Conservation (phyloP, 2,888 invertebrate genomes). For the Drosophila paranaensis region DNA sequence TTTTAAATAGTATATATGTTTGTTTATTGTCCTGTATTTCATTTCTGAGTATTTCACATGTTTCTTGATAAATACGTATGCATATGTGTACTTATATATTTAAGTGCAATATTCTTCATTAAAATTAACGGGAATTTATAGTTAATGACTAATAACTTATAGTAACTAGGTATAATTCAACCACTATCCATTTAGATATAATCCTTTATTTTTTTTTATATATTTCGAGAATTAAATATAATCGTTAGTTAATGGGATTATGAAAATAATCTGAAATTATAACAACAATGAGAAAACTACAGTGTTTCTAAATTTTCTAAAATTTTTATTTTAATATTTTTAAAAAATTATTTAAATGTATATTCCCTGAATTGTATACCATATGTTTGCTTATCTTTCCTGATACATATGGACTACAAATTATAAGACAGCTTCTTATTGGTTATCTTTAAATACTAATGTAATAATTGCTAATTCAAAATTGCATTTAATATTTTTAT, state of each 20-base stretch:
- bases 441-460: background rate
- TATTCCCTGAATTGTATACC: slow-evolving; percentile 17
- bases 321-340: background rate
- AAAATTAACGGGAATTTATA: slow-evolving; percentile 31
- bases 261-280: background rate
- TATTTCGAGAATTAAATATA: background rate
- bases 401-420: slow-evolving; percentile 1
- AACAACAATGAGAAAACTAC: background rate
- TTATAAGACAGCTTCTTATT: background rate
- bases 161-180: slow-evolving; percentile 12
- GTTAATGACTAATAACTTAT: slow-evolving; percentile 22
- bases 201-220: background rate
- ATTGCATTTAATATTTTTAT: background rate
- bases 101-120: background rate
- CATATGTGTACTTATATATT: slow-evolving; percentile 10
- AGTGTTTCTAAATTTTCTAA: background rate
- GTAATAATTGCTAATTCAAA: background rate
- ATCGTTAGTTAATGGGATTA: background rate
- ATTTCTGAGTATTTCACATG: slow-evolving; percentile 66
- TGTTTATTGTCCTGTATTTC: slow-evolving; percentile 70
- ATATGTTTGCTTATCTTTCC: background rate
- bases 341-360: background rate
- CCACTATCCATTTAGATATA: slow-evolving; percentile 1
- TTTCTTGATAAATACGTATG: slow-evolving; percentile 35
- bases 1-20: slow-evolving; percentile 47